Base-by-base conservation (phyloP, 1,140 invertebrate species). In the Saccostrea glomerata region DNA sequence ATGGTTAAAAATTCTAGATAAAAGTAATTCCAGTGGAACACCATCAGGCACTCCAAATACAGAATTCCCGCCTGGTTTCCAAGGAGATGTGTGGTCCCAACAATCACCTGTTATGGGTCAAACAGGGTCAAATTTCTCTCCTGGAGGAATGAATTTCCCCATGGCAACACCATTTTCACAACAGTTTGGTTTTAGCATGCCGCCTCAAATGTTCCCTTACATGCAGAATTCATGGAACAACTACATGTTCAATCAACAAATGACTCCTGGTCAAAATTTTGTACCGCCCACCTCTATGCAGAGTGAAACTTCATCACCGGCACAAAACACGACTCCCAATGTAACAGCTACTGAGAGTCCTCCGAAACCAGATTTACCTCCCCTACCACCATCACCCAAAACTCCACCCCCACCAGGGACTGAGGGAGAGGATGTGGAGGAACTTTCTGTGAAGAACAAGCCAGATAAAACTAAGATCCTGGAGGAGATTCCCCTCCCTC, bases 351-450 rank as follows among this genome's bases (percentile, higher is more conserved):
- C 88, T 63, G 85, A 73, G 17, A 87, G 90, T 23, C 91, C 91
- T 56, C 89, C 90, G 17, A 84, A 89, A 55, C 84, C 90, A 55
- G 87, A 86, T 6, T 63, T 82, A n/a, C 87, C 84, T 47, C 85
- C 85, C 20, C 55, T 88, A 6, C 86, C 87, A 56, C 86, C 87
- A 25, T 90, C 87, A 17, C 88, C 90, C 0, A 55, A 86, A 40
- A 86, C 87, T 55, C 86, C 88, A 1, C 91, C 92, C 54, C 90
- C 91, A 47, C 92, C 92, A 63, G 92, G 90, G 30, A 91, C 92
- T 36, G 90, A 91, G 30, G 83, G 89, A 15, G 88, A 89, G 12
- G 82, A 87, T 23, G 25, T 89, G 86, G 54, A 88, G 73, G 63
- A 77, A 88, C 17, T 66, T 66, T n/a, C 83, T 56, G 17, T 84